Conservation (phyloP, 2,113 vertebrate species). For the Ophthalmolycus amberensis region DNA sequence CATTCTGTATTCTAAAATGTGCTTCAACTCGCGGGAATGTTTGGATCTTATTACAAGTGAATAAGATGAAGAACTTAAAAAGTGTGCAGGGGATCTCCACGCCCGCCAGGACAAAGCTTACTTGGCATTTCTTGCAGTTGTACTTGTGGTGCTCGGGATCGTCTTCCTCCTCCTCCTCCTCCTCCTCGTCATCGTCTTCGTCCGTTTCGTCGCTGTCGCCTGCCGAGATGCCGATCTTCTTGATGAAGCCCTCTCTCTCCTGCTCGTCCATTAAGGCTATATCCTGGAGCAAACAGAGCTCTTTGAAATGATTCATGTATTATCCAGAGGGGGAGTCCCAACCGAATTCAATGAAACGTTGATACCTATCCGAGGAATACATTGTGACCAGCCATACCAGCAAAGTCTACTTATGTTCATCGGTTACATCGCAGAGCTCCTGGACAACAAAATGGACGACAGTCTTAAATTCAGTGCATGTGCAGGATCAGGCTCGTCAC, state of each 20-base stretch:
- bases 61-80: background rate
- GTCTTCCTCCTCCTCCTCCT: slow-evolving; percentile 70
- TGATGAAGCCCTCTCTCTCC: slow-evolving; percentile 94
- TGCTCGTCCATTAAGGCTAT: slow-evolving; percentile 98
- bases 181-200: slow-evolving; percentile 84
- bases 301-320: background rate
- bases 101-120: slow-evolving; percentile 45
- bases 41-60: background rate
- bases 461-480: background rate
- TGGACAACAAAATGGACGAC: background rate
- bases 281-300: slow-evolving; percentile 83
- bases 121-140: slow-evolving; percentile 99
- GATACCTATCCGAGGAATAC: background rate
- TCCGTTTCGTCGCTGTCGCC: slow-evolving; percentile 93
- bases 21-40: background rate
- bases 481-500: background rate
- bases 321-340: background rate
- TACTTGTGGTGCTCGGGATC: slow-evolving; percentile 96
- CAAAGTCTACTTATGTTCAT: background rate
- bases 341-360: background rate
- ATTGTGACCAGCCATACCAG: no score
- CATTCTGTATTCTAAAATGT: background rate
- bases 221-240: slow-evolving; percentile 95
- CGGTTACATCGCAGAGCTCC: background rate
- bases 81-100: background rate